phyloP scores from a whole-genome alignment of 2,113 vertebrate genomes.

The Fregata magnificens region DNA sequence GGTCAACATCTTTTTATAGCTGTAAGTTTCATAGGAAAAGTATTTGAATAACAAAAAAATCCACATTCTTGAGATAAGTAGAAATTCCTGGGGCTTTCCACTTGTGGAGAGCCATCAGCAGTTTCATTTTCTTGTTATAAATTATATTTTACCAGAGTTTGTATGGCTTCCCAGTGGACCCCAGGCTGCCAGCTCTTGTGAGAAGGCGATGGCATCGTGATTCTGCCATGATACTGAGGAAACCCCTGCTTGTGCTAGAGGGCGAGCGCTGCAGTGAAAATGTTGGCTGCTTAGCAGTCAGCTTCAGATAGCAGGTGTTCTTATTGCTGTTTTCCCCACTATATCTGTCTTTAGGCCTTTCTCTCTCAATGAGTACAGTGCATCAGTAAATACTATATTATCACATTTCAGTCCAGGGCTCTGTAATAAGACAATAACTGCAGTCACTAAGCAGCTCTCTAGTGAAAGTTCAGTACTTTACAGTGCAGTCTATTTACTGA shows the following conservation, averaged over 20 bases:
- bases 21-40: not conserved
- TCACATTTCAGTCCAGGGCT: not conserved
- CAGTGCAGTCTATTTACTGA: not conserved
- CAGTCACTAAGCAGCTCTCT: not conserved
- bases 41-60: not conserved
- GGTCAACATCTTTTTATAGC: not conserved
- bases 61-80: not conserved
- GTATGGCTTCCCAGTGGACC: not conserved
- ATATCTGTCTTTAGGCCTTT: not conserved
- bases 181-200: not conserved
- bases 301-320: not conserved
- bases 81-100: not conserved
- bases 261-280: not conserved
- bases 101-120: not conserved
- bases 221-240: not conserved
- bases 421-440: not conserved
- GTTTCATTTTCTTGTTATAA: not conserved
- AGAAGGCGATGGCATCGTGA: not conserved
- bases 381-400: not conserved
- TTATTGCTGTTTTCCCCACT: not conserved
- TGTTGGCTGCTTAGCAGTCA: not conserved
- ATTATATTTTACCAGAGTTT: not conserved
- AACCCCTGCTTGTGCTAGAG: not conserved
- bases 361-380: not conserved
- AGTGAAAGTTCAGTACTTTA: not conserved